Evolutionary conservation across 2,888 invertebrate species (phyloP).

Genomic region (Loripinus fragilis): DNA sequence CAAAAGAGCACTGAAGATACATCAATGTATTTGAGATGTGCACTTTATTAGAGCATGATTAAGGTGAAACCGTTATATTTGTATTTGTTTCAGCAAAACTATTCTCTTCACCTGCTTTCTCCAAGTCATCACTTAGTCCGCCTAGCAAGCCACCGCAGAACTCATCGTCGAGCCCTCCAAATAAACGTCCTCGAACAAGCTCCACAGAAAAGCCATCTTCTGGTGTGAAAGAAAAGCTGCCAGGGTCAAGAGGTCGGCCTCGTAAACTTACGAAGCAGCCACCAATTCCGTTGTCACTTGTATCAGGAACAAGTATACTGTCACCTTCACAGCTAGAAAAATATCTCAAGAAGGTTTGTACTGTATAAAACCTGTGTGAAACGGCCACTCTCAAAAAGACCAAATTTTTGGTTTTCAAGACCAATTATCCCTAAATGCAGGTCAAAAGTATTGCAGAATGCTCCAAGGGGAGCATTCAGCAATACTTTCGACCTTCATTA

Average conservation of each 20-base stretch:
- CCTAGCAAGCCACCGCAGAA: not conserved
- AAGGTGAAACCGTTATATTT: too few species aligned
- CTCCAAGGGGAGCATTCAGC: too few species aligned
- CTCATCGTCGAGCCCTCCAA: constrained; percentile 29
- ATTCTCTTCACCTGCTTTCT: constrained; percentile 35
- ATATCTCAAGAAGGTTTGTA: constrained; percentile 50
- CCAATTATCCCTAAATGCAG: too few species aligned
- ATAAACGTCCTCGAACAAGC: constrained; percentile 43
- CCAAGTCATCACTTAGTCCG: constrained; percentile 32
- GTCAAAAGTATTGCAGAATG: too few species aligned
- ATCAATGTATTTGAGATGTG: too few species aligned
- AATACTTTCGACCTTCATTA: too few species aligned
- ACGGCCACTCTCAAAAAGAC: too few species aligned
- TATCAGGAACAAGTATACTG: constrained; percentile 57
- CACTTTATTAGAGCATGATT: too few species aligned
- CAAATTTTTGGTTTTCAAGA: too few species aligned
- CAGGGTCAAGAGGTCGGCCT: constrained; percentile 36
- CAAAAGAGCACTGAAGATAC: too few species aligned
- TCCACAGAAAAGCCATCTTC: constrained; percentile 24
- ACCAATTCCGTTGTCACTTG: constrained; percentile 54
- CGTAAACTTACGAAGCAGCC: constrained; percentile 48
- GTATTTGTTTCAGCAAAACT: constrained; percentile 26
- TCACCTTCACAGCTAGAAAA: constrained; percentile 60
- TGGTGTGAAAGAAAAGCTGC: constrained; percentile 19
- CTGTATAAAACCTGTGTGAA: too few species aligned